Percentiles rank a stretch among this genome's conserved stretches.
These are phyloP conservation scores for Ctenopoma multispine DNA, from an alignment of 2,797 vertebrate genomes.

Conservation along the genomic window DNA sequence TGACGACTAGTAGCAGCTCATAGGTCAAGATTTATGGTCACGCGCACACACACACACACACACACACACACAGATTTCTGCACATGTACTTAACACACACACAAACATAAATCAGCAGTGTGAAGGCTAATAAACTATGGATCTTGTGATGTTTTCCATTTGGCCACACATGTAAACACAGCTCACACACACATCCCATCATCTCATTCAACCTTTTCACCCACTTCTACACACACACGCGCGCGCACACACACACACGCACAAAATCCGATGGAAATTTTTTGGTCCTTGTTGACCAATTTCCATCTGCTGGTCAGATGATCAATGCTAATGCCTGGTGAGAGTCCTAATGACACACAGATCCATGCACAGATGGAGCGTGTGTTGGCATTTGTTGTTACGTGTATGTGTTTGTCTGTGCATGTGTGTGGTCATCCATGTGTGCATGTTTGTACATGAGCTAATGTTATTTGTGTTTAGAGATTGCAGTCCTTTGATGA, in stretches of 20 bases:
- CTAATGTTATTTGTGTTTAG: constrained; percentile 75
- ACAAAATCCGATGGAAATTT: constrained; percentile 49
- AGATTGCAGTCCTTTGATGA: constrained; percentile 75
- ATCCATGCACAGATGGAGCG: constrained; percentile 75
- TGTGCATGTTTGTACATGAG: constrained; percentile 55
- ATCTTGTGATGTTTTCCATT: constrained; percentile 47
- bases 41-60: constrained; percentile 18
- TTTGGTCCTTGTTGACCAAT: constrained; percentile 75
- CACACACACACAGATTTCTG: constrained; percentile 36
- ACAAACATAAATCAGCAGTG: constrained; percentile 39
- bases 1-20: constrained; percentile 57
- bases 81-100: constrained; percentile 15
- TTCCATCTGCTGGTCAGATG: constrained; percentile 80
- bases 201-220: constrained; percentile 19
- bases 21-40: constrained; percentile 68
- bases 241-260: constrained; percentile 13
- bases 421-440: constrained; percentile 26
- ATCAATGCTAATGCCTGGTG: constrained; percentile 81
- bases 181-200: constrained; percentile 1
- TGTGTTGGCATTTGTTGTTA: constrained; percentile 22
- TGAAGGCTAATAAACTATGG: constrained; percentile 61
- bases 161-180: constrained; percentile 38
- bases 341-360: constrained; percentile 76
- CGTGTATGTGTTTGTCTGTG: constrained; percentile 1
- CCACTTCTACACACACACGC: constrained; percentile 4